Base-by-base conservation (phyloP, 2,113 vertebrate species). In the Ascaphus truei region DNA sequence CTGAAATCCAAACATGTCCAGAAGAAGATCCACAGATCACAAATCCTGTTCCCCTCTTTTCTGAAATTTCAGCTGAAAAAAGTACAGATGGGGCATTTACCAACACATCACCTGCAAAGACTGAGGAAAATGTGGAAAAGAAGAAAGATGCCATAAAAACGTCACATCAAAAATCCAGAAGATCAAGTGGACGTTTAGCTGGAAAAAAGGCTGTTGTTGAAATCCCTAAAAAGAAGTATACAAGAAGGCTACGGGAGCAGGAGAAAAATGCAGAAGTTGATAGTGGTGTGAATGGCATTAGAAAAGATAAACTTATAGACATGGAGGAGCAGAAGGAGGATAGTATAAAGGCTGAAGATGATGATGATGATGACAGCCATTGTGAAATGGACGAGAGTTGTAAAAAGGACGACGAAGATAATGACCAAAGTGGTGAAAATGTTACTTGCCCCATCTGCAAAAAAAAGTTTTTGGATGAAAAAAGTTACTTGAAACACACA, bases 141-240 rank as follows among this genome's bases (percentile, higher is more conserved):
- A 87, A 76, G 67, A 88, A 80, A 72, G 88, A 92, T 1, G 6
- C 4, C 1, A 27, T 62, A 11, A 88, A 87, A 50, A 60, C 78
- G 51, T 77, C 75, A 3, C 89, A 68, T 3, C 16, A 80, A 12
- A 91, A 91, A 77, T 80, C 81, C 53, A 82, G 84, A 58, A 81
- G 87, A 59, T 81, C 87, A 0, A 93, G 93, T 16, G 86, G 80
- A 15, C 89, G 92, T 10, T 36, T 91, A 7, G 87, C 88, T 0
- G 90, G 90, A 1, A 90, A 85, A 45, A 92, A 90, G 62, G 88
- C 93, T 0, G 86, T 89, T 2, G 89, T 89, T 50, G 91, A 88
- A 55, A 84, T 84, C 41, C 89, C 90, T 0, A 88, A 89, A 71
- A 92, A 90, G 31, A 93, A 92, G 22, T 87, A 88, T n/a, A 88